Evolutionary conservation across 1,140 invertebrate species (phyloP), one percentile per base, ranked within the genome.

Genomic region (Cyclina sinensis): DNA sequence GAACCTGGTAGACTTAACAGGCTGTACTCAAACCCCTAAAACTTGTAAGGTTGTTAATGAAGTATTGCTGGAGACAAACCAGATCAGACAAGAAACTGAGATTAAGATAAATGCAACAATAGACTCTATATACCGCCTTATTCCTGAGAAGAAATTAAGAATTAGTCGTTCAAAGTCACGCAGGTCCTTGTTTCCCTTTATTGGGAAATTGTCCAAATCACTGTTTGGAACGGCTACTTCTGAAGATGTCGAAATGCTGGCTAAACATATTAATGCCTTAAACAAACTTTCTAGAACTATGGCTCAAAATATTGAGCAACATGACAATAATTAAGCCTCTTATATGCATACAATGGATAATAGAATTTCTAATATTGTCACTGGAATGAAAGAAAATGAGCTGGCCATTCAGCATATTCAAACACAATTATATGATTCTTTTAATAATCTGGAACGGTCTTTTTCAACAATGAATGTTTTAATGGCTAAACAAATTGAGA

Each of bases 211-310:
- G 30, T 82, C 86, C 14, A 83, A 82, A 51, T 62, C 79, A 16
- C 39, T 88, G 11, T 88, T 88, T 83, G 68, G 86, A 27, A 88
- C 86, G 24, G 86, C 86, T 30, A 88, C 86, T 18, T 48, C 57
- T 30, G 80, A 83, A 43, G 86, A 88, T 70, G 68, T 88, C 11
- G 32, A 83, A 12, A 30, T 32, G n/a, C 24, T 88, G 35, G 81
- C 68, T n/a, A 18, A n/a, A n/a, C n/a, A n/a, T n/a, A n/a, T n/a
- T n/a, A n/a, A n/a, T n/a, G n/a, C n/a, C n/a, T n/a, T n/a, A n/a
- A 54, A 30, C 16, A 57, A 74, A 32, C 59, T 80, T 12, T 74
- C 59, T 37, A 51, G 62, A 85, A 32, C 4, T 21, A 48, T 30
- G 11, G 37, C 16, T 57, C 0, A 24, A 18, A 32, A 46, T 27